These are phyloP conservation scores for Lapara coniferarum DNA, from an alignment of 2,888 invertebrate genomes.

Conservation along the genomic window DNA sequence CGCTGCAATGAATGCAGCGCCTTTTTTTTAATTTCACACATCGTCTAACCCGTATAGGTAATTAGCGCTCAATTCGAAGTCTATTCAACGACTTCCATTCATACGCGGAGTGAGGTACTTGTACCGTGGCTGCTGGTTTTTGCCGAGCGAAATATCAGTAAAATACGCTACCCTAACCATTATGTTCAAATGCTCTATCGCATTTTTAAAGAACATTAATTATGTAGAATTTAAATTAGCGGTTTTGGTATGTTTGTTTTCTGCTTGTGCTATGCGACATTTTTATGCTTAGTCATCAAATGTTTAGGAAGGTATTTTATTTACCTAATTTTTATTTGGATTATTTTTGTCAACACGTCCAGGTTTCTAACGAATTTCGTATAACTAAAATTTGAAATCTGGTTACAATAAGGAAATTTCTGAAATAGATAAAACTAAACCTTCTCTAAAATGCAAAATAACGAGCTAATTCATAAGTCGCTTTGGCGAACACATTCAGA, in stretches of 20 bases:
- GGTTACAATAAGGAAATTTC: not conserved
- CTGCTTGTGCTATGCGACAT: not conserved
- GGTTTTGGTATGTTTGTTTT: too few species aligned
- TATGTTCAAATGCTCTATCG: constrained; percentile 18
- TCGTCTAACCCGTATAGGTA: constrained; percentile 73
- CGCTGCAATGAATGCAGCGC: constrained; percentile 39
- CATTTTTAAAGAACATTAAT: constrained; percentile 19
- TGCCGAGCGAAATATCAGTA: constrained; percentile 33
- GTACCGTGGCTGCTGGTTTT: constrained; percentile 31
- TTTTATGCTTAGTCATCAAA: not conserved
- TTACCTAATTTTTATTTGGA: too few species aligned
- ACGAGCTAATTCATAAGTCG: constrained; percentile 23
- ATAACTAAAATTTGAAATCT: not conserved
- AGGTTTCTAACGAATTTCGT: not conserved
- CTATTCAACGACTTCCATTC: constrained; percentile 69
- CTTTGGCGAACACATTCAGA: constrained; percentile 31
- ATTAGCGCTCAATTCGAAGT: constrained; percentile 78
- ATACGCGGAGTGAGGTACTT: constrained; percentile 61
- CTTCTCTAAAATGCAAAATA: constrained; percentile 2
- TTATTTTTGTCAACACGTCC: too few species aligned
- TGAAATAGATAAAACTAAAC: too few species aligned
- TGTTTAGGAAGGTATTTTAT: not conserved
- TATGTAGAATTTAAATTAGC: constrained; percentile 13
- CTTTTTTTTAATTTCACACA: constrained; percentile 80
- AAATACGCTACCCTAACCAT: constrained; percentile 23